These are phyloP conservation scores for Sclerodermus sp. DNA, from an alignment of 2,888 invertebrate genomes.

Conservation along the genomic window DNA sequence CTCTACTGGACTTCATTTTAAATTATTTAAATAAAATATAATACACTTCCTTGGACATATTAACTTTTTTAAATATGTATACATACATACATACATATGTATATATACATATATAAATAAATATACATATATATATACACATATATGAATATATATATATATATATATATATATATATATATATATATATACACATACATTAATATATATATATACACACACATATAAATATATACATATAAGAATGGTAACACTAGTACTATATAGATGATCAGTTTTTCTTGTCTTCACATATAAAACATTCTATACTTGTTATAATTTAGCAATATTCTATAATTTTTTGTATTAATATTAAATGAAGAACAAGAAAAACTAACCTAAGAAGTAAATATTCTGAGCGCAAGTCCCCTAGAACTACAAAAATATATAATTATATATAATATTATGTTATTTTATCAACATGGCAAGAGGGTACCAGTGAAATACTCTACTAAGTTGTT, in stretches of 20 bases:
- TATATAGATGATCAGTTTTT: constrained; percentile 40
- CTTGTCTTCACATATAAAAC: constrained; percentile 27
- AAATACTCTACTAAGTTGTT: constrained; percentile 35
- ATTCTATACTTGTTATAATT: constrained; percentile 13
- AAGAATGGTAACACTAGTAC: constrained; percentile 42
- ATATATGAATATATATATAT: too few relatives aligned
- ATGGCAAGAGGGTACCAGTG: constrained; percentile 41
- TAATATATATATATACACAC: too few relatives aligned
- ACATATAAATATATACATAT: constrained; percentile 33
- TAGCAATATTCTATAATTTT: neutral
- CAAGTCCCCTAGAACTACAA: constrained; percentile 50
- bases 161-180: too few relatives aligned
- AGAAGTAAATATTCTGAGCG: constrained; percentile 44
- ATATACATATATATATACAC: too few relatives aligned
- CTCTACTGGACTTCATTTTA: constrained; percentile 30
- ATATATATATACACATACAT: too few relatives aligned
- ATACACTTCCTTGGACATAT: constrained; percentile 39
- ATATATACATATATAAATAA: too few relatives aligned
- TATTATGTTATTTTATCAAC: constrained; percentile 44
- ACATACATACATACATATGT: too few relatives aligned
- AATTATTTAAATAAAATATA: constrained; percentile 36
- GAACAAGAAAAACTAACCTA: constrained; percentile 35
- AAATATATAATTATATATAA: constrained; percentile 49
- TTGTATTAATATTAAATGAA: constrained; percentile 17
- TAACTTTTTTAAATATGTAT: constrained; percentile 25